These are phyloP conservation scores for Trichogramma dendrolimi DNA, from an alignment of 2,888 invertebrate species.

Conservation along the genomic window DNA sequence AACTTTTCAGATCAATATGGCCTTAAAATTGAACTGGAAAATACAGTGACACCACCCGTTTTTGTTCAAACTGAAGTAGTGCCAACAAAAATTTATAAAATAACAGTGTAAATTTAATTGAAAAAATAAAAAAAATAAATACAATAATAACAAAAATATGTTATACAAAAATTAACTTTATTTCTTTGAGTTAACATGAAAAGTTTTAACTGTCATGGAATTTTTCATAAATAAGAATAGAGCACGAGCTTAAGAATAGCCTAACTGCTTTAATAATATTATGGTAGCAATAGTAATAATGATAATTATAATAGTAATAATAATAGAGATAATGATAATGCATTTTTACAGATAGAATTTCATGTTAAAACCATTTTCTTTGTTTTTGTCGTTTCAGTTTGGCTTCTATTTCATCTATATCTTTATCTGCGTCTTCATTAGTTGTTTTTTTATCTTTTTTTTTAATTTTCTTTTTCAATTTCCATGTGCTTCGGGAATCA, in stretches of 20 bases:
- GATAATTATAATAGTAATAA: slow-evolving; percentile 35
- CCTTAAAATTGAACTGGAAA: slow-evolving; percentile 38
- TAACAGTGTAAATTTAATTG: slow-evolving; percentile 32
- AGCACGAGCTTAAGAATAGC: neutral
- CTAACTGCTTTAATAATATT: slow-evolving; percentile 19
- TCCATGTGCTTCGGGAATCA: slow-evolving; percentile 32
- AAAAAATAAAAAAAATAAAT: slow-evolving; percentile 1
- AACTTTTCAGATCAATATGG: slow-evolving; percentile 35
- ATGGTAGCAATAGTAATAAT: slow-evolving; percentile 17
- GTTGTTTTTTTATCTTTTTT: slow-evolving; percentile 54
- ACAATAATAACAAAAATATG: slow-evolving; percentile 5
- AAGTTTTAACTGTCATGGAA: no score
- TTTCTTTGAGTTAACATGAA: neutral
- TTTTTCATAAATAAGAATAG: neutral
- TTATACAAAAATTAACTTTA: slow-evolving; percentile 2
- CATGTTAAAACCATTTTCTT: slow-evolving; percentile 54
- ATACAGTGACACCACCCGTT: slow-evolving; percentile 30
- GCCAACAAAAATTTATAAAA: slow-evolving; percentile 43
- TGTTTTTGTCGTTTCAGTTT: slow-evolving; percentile 53
- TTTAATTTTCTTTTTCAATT: slow-evolving; percentile 55
- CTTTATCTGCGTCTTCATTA: slow-evolving; percentile 60
- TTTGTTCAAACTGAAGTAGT: slow-evolving; percentile 36
- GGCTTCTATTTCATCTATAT: slow-evolving; percentile 57
- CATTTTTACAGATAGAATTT: slow-evolving; percentile 23
- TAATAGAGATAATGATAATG: slow-evolving; percentile 27